A percentile compares a stretch with the other conserved stretches of the same genome.
Conservation (phyloP, 2,888 invertebrate genomes). For the Eilema griseolum region DNA sequence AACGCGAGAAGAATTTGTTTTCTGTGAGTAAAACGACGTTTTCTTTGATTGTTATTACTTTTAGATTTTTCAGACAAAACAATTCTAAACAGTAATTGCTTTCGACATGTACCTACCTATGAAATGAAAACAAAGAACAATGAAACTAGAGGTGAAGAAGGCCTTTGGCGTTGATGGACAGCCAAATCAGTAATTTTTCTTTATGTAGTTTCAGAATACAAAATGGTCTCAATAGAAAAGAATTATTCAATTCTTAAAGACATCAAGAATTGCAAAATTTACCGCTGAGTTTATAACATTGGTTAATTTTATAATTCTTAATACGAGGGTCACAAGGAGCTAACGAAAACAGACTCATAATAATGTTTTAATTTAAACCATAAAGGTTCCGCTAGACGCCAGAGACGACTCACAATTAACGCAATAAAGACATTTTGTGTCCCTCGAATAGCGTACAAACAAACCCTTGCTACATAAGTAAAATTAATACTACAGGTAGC, state of each 20-base stretch:
- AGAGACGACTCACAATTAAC: conserved; percentile 66
- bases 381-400: conserved; percentile 57
- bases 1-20: conserved; percentile 22
- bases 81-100: conserved; percentile 38
- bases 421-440: conserved; percentile 71
- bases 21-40: conserved; percentile 19
- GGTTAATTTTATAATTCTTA: conserved; percentile 25
- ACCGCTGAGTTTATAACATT: neutral
- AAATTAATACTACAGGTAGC: conserved; percentile 65
- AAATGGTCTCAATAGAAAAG: neutral
- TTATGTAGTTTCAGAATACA: neutral
- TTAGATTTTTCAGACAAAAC: conserved; percentile 32
- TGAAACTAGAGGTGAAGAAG: neutral
- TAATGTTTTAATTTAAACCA: conserved; percentile 65
- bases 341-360: conserved; percentile 47
- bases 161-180: neutral
- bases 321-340: conserved; percentile 29
- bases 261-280: too few relatives aligned
- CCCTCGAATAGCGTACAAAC: conserved; percentile 64
- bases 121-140: neutral
- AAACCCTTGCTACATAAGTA: conserved; percentile 64
- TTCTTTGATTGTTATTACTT: conserved; percentile 37
- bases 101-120: conserved; percentile 39
- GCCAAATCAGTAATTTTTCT: neutral
- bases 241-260: conserved; percentile 10